Evolutionary conservation across 2,113 vertebrate species (phyloP).

Genomic region (Protomyctophum bolini): DNA sequence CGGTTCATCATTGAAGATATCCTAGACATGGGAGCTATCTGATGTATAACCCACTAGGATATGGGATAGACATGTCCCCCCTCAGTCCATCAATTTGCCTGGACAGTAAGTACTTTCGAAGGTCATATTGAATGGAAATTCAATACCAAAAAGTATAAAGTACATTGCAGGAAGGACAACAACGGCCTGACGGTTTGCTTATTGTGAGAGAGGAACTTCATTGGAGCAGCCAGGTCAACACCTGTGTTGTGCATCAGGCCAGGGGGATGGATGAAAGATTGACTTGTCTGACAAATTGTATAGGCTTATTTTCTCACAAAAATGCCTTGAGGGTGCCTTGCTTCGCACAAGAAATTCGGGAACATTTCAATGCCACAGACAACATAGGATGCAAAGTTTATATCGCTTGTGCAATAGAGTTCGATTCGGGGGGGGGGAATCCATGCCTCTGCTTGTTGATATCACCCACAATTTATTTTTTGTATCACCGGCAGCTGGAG

Average conservation of each 20-base stretch:
- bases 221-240: constrained; percentile 50
- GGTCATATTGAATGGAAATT: constrained; percentile 53
- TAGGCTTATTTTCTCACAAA: constrained; percentile 48
- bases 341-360: too few relatives aligned
- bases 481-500: too few relatives aligned
- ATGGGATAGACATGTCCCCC: constrained; percentile 54
- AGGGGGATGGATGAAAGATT: constrained; percentile 60
- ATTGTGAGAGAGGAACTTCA: constrained; percentile 42
- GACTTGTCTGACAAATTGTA: constrained; percentile 55
- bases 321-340: constrained; percentile 54
- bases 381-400: too few relatives aligned
- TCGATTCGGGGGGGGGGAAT: neutral
- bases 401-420: too few relatives aligned
- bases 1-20: constrained; percentile 54
- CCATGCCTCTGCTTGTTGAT: neutral
- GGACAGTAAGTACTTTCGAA: constrained; percentile 62
- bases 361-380: too few relatives aligned
- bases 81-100: constrained; percentile 64
- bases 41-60: constrained; percentile 59
- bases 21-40: constrained; percentile 49
- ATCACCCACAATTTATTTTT: too few relatives aligned
- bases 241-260: constrained; percentile 67
- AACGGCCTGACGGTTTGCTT: constrained; percentile 32
- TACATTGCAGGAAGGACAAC: constrained; percentile 39
- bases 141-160: constrained; percentile 55